Evolutionary conservation across 2,797 vertebrate species (phyloP), one percentile per base, ranked within the genome.

Genomic region (Heterohyrax brucei): DNA sequence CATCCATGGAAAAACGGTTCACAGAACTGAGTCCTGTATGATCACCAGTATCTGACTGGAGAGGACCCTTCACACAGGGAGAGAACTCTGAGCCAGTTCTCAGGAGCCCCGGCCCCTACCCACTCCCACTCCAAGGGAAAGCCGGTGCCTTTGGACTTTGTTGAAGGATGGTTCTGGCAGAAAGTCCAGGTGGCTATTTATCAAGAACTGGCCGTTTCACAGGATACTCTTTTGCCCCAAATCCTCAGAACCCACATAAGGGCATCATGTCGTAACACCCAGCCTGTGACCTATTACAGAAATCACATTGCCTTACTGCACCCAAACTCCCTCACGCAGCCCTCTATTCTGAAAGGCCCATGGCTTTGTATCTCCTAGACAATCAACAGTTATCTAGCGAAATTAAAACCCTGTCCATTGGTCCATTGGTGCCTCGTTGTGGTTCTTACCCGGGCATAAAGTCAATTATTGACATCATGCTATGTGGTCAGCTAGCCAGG

Each of bases 141-240:
- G 28, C 13, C 13, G 77, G 4, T 33, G 68, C 30, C 19, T 16
- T 68, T 70, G 26, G 16, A 53, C 7, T 7, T 86, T 14, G 62
- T 13, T 64, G 13, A 72, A 92, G 77, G 19, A 50, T 48, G 78
- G 28, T 66, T 89, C 8, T 85, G 61, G 72, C 22, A 75, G 64
- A 28, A 92, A 70, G 79, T 83, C 22, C 14, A 62, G 10, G 21
- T 46, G 46, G 2, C 22, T 46, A 10, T 76, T 85, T 80, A 44
- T 78, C 12, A 78, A 22, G 85, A 50, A 77, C 44, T 70, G 50
- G 33, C 24, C 33, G 64, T 83, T 96, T 89, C 93, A 73, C 19
- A 44, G 44, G 68, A 44, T 4, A 83, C 92, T 78, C 4, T 62
- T 26, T 84, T 10, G 66, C 39, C 50, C 10, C 81, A 79, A 83